Evolutionary conservation across 1,140 invertebrate genomes (phyloP).

Genomic region (Drosophila quadrilineata): DNA sequence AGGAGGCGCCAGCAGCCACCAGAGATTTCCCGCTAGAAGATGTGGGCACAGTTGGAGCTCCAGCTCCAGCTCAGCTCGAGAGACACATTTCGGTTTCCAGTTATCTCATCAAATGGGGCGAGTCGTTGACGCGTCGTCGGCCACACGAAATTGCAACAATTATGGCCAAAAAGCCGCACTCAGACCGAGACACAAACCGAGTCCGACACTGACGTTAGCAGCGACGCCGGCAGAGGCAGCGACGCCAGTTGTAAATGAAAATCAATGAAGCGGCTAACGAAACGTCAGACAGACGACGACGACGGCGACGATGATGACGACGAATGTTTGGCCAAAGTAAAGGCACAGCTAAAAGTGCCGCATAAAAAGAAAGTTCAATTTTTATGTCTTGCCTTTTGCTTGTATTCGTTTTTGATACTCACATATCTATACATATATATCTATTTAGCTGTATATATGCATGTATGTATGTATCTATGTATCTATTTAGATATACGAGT

Average conservation of each 20-base stretch:
- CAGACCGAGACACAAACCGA: too few species aligned
- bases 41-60: constrained; percentile 24
- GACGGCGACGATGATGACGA: constrained; percentile 20
- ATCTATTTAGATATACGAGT: too few species aligned
- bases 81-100: constrained; percentile 15
- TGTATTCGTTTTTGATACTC: constrained; percentile 27
- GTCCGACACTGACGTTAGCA: neutral
- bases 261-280: constrained; percentile 68
- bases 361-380: constrained; percentile 72
- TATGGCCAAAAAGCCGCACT: constrained; percentile 25
- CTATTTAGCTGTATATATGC: too few species aligned
- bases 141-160: constrained; percentile 69
- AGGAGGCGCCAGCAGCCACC: constrained; percentile 11
- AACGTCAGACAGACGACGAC: constrained; percentile 28
- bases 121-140: neutral
- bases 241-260: constrained; percentile 49
- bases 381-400: constrained; percentile 25
- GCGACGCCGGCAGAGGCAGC: neutral
- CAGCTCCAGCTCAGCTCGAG: too few species aligned
- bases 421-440: too few species aligned
- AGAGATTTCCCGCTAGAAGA: constrained; percentile 4
- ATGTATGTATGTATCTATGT: too few species aligned
- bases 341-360: constrained; percentile 62
- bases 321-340: constrained; percentile 63
- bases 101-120: constrained; percentile 60